A percentile compares a stretch with the other conserved stretches of the same genome.
These are phyloP conservation scores for Aporophyla nigra DNA, from an alignment of 2,888 invertebrate species.

Conservation along the genomic window DNA sequence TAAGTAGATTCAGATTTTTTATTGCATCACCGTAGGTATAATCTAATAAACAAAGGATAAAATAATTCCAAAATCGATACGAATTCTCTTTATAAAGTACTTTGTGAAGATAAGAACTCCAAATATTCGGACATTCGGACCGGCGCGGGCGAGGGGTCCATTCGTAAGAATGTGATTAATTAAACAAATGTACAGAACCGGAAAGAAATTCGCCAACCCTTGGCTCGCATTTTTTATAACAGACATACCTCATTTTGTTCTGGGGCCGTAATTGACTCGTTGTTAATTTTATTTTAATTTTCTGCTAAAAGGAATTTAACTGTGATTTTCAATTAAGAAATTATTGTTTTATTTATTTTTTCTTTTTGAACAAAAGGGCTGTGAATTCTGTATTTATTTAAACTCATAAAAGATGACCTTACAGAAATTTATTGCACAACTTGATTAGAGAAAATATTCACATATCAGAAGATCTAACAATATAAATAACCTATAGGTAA, in stretches of 20 bases:
- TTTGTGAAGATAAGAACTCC: conserved; percentile 75
- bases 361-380: not conserved
- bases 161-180: conserved; percentile 90
- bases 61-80: conserved; percentile 45
- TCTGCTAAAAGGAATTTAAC: conserved; percentile 70
- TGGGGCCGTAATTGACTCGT: conserved; percentile 86
- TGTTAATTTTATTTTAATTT: conserved; percentile 85
- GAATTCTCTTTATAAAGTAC: conserved; percentile 54
- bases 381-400: not conserved
- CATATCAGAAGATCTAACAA: not conserved
- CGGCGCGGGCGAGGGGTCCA: conserved; percentile 76
- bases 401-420: not conserved
- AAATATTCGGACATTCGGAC: conserved; percentile 88
- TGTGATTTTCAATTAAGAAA: conserved; percentile 62
- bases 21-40: not conserved
- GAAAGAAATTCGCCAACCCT: conserved; percentile 89
- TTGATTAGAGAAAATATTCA: conserved; percentile 15
- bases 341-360: conserved; percentile 8
- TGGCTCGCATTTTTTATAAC: conserved; percentile 85
- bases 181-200: conserved; percentile 88
- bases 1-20: not conserved
- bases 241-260: conserved; percentile 85
- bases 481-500: not conserved
- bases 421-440: not conserved
- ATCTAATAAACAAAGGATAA: conserved; percentile 2